Evolutionary conservation across 2,888 invertebrate species (phyloP).

Genomic region (Dryadula phaetusa): DNA sequence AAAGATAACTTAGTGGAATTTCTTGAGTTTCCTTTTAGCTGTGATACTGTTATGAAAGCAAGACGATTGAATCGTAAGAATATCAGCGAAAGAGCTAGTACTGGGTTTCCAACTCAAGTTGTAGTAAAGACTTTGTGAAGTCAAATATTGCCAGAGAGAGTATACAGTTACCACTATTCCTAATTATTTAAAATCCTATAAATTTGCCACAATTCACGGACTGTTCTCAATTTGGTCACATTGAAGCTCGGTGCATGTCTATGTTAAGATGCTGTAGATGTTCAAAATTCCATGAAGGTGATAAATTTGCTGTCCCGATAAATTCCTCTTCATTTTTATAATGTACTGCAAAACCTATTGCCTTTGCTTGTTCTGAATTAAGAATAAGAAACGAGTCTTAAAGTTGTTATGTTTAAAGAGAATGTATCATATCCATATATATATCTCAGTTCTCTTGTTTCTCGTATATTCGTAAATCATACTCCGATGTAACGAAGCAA

Average conservation of each 20-base stretch:
- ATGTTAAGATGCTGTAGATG: background rate
- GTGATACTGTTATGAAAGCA: too few species aligned
- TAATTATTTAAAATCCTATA: background rate
- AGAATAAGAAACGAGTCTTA: too few species aligned
- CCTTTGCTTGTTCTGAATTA: too few species aligned
- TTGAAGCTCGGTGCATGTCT: background rate
- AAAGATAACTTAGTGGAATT: too few species aligned
- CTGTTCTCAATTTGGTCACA: background rate
- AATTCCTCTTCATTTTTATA: too few species aligned
- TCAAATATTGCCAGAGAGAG: background rate
- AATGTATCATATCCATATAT: too few species aligned
- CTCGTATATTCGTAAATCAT: background rate
- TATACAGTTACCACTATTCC: background rate
- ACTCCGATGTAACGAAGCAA: background rate
- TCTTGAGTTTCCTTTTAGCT: too few species aligned
- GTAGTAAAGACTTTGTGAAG: background rate
- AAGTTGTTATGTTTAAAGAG: too few species aligned
- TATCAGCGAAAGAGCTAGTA: background rate
- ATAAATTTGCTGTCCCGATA: background rate
- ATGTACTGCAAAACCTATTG: too few species aligned
- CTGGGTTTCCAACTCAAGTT: background rate
- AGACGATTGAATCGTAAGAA: too few species aligned
- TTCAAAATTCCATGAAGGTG: background rate
- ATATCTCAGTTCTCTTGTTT: background rate
- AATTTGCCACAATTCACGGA: background rate